These are phyloP conservation scores for Portevinia maculata DNA, from an alignment of 2,888 invertebrate genomes.

Conservation along the genomic window DNA sequence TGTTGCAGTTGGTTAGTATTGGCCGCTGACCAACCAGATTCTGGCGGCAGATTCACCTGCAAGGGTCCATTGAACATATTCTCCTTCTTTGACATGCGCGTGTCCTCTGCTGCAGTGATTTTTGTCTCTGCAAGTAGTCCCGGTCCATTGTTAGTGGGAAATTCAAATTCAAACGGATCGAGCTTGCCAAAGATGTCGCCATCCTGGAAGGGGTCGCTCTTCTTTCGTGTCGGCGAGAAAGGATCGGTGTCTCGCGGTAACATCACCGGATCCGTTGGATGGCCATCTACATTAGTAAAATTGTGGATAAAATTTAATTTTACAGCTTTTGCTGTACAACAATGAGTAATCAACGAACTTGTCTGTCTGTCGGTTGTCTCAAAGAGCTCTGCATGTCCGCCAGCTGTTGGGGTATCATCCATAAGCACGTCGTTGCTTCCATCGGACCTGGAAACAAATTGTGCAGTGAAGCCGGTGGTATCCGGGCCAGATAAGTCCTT, in stretches of 20 bases:
- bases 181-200: constrained; percentile 82
- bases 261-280: constrained; percentile 81
- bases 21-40: constrained; percentile 82
- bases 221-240: constrained; percentile 82
- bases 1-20: constrained; percentile 54
- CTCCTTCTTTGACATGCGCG: constrained; percentile 48
- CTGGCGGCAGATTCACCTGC: constrained; percentile 88
- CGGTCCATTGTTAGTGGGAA: constrained; percentile 73
- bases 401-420: constrained; percentile 55
- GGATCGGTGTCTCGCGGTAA: constrained; percentile 82
- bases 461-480: constrained; percentile 54
- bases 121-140: constrained; percentile 54
- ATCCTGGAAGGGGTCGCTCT: constrained; percentile 88
- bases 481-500: constrained; percentile 87
- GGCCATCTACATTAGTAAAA: constrained; percentile 68
- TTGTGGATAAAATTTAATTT: constrained; percentile 72
- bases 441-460: constrained; percentile 60
- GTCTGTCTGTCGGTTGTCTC: constrained; percentile 60
- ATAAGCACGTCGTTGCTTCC: constrained; percentile 57
- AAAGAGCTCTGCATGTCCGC: constrained; percentile 39
- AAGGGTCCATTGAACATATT: constrained; percentile 87
- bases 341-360: constrained; percentile 71
- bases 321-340: constrained; percentile 63
- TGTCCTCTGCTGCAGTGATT: constrained; percentile 38
- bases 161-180: constrained; percentile 82